Percentiles rank a stretch among this genome's conserved stretches.
These are phyloP conservation scores for Engystomops pustulosus DNA, from an alignment of 2,113 vertebrate species.

Conservation along the genomic window DNA sequence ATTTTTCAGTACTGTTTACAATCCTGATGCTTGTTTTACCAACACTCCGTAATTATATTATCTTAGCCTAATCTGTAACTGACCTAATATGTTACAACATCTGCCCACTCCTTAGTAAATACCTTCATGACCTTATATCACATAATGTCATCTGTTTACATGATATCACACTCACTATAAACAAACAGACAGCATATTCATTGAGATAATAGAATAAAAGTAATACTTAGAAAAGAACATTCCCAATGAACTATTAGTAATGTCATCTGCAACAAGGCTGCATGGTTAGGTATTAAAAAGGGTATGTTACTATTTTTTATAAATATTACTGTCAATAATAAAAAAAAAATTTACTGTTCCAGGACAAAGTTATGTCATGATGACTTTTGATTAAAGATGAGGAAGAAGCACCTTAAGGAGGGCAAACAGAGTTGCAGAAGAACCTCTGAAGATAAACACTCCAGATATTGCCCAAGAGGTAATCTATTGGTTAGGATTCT, in stretches of 20 bases:
- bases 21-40: not conserved
- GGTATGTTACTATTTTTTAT: not conserved
- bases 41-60: conserved; percentile 29
- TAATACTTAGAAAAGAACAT: not conserved
- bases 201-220: not conserved
- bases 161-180: conserved; percentile 13
- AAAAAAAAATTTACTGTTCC: not conserved
- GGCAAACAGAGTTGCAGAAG: not conserved
- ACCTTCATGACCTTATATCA: conserved; percentile 22
- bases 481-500: too few relatives aligned
- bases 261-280: not conserved
- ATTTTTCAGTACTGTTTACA: not conserved
- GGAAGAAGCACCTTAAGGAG: not conserved
- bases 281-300: not conserved
- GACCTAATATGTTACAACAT: conserved; percentile 34
- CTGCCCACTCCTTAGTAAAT: conserved; percentile 25
- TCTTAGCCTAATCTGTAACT: conserved; percentile 1
- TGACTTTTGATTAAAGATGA: not conserved
- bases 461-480: too few relatives aligned
- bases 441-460: not conserved
- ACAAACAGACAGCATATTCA: not conserved
- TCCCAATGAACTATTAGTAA: not conserved
- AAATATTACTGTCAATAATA: not conserved
- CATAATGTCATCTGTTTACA: conserved; percentile 24
- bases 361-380: not conserved